These are phyloP conservation scores for Microcebus tavaratra DNA, from an alignment of 2,113 vertebrate species.

Conservation along the genomic window DNA sequence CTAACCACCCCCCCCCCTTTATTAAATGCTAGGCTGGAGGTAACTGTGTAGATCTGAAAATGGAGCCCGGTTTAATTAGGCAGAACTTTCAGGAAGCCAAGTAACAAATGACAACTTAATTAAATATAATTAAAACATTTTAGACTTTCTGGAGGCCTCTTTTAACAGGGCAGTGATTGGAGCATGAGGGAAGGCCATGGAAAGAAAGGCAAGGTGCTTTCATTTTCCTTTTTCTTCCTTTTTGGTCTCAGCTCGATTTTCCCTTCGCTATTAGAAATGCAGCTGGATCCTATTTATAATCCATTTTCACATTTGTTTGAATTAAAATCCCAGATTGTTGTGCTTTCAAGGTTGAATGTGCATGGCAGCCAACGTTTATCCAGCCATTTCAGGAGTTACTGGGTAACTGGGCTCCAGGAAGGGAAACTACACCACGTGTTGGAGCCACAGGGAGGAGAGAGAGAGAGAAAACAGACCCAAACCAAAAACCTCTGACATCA, in stretches of 20 bases:
- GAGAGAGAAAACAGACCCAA: conserved; percentile 73
- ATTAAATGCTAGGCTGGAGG: conserved; percentile 71
- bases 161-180: conserved; percentile 56
- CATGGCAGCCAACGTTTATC: conserved; percentile 81
- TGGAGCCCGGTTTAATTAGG: conserved; percentile 73
- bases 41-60: conserved; percentile 77
- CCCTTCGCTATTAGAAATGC: conserved; percentile 78
- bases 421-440: conserved; percentile 65
- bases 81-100: conserved; percentile 79
- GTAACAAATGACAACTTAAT: conserved; percentile 83
- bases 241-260: conserved; percentile 58
- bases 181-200: conserved; percentile 38
- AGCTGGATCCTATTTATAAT: conserved; percentile 85
- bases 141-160: conserved; percentile 58
- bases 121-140: conserved; percentile 80
- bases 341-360: conserved; percentile 81
- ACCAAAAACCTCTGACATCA: conserved; percentile 65
- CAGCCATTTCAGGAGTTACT: conserved; percentile 81
- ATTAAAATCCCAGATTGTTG: conserved; percentile 85
- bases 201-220: conserved; percentile 66
- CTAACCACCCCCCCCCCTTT: conserved; percentile 51
- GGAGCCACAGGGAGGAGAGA: conserved; percentile 61
- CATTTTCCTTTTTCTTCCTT: conserved; percentile 41
- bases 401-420: conserved; percentile 76
- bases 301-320: conserved; percentile 82